These are phyloP conservation scores for Sinocyclocheilus anshuiensis DNA, from an alignment of 2,113 vertebrate species.

Conservation along the genomic window DNA sequence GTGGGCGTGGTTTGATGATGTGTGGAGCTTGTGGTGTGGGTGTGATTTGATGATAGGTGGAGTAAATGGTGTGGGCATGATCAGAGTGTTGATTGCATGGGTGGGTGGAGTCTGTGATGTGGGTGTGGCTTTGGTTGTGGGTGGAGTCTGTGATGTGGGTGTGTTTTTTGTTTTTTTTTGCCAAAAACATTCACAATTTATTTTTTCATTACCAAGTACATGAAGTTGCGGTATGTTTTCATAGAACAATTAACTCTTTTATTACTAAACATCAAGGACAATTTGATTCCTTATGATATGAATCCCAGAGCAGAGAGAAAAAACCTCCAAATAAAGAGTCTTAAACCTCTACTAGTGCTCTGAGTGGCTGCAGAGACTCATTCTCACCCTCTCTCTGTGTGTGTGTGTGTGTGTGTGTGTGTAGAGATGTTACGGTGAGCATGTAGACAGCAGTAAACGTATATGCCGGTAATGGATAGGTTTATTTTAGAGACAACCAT, in stretches of 20 bases:
- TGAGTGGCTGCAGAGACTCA: background rate
- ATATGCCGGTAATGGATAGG: slow-evolving; percentile 91
- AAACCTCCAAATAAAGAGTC: slow-evolving; percentile 85
- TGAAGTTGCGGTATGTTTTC: background rate
- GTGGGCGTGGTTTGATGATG: background rate
- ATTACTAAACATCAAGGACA: background rate
- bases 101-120: background rate
- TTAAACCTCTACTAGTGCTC: slow-evolving; percentile 85
- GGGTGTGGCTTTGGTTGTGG: background rate
- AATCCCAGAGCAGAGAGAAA: slow-evolving; percentile 59
- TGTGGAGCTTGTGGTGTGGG: background rate
- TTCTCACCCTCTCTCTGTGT: background rate
- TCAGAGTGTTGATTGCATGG: background rate
- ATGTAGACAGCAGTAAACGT: slow-evolving; percentile 85
- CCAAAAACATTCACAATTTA: background rate
- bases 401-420: slow-evolving; percentile 23
- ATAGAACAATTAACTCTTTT: background rate
- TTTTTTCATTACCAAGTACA: background rate
- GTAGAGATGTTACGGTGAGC: slow-evolving; percentile 57
- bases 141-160: background rate
- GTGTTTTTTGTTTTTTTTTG: background rate
- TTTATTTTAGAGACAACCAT: slow-evolving; percentile 96
- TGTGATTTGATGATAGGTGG: background rate
- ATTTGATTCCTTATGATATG: background rate
- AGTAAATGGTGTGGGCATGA: background rate